Percentiles rank a stretch among this genome's conserved stretches.
Evolutionary conservation across 2,888 invertebrate species (phyloP).

Genomic region (Trilocha varians): DNA sequence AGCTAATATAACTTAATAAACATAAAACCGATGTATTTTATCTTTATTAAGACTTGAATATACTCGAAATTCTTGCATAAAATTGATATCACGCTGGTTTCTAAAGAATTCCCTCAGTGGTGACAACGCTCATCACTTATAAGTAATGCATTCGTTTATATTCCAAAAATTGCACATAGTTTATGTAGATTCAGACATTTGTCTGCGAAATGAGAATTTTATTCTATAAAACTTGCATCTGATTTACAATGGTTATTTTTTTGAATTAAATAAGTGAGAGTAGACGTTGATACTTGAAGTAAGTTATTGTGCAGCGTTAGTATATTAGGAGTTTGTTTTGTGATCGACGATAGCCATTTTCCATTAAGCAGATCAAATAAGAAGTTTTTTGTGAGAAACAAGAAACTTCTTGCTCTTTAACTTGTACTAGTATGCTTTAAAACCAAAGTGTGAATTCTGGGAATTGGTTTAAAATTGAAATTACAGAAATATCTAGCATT

Average conservation of each 20-base stretch:
- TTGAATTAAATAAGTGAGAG: background rate
- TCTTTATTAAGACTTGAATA: background rate
- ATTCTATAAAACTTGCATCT: background rate
- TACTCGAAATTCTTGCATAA: background rate
- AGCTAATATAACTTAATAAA: background rate
- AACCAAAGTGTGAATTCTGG: no score
- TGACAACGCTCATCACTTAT: conserved; percentile 30
- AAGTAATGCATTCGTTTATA: conserved; percentile 22
- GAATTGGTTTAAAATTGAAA: no score
- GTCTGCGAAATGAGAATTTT: background rate
- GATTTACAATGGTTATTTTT: background rate
- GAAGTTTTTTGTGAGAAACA: no score
- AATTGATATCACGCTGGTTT: conserved; percentile 13
- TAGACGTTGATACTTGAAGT: background rate
- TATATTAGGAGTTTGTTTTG: no score
- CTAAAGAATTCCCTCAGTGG: conserved; percentile 26
- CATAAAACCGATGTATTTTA: background rate
- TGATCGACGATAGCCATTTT: no score
- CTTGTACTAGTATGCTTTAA: no score
- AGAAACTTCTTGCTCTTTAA: no score
- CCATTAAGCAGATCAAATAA: no score
- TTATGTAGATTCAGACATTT: conserved; percentile 13
- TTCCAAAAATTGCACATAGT: conserved; percentile 6
- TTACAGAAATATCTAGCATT: no score
- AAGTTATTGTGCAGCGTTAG: background rate